phyloP scores from a whole-genome alignment of 2,888 invertebrate species.

The Drosophila paranaensis region DNA sequence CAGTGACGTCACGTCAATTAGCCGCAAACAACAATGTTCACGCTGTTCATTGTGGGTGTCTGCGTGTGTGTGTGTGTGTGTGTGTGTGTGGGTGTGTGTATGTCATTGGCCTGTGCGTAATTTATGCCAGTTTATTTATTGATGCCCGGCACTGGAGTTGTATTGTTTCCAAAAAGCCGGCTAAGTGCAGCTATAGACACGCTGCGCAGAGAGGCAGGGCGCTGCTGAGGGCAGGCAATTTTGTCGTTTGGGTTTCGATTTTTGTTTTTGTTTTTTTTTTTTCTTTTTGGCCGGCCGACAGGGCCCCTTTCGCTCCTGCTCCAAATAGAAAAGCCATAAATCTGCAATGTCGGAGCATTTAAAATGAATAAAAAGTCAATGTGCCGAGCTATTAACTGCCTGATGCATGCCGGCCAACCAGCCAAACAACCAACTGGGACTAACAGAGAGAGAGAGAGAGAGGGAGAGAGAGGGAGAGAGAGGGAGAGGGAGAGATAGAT shows the following conservation, averaged over 20 bases:
- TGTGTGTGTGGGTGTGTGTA: constrained; percentile 12
- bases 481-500: background rate
- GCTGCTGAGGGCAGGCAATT: constrained; percentile 3
- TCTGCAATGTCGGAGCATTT: constrained; percentile 80
- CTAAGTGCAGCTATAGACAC: constrained; percentile 68
- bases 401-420: constrained; percentile 63
- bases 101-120: constrained; percentile 69
- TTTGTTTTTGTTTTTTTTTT: constrained; percentile 19
- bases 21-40: constrained; percentile 57
- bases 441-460: background rate
- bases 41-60: constrained; percentile 22
- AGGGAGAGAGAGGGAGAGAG: background rate
- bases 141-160: constrained; percentile 66
- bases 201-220: constrained; percentile 19
- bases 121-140: constrained; percentile 78
- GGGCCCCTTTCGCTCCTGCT: background rate
- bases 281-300: background rate
- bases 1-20: constrained; percentile 69
- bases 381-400: constrained; percentile 82
- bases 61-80: constrained; percentile 17
- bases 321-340: constrained; percentile 78
- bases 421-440: constrained; percentile 23
- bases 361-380: constrained; percentile 82
- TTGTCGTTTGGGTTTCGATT: constrained; percentile 3
- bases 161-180: constrained; percentile 73